Evolutionary conservation across 2,113 vertebrate genomes (phyloP), one percentile per base, ranked within the genome.

Genomic region (Merops nubicus): DNA sequence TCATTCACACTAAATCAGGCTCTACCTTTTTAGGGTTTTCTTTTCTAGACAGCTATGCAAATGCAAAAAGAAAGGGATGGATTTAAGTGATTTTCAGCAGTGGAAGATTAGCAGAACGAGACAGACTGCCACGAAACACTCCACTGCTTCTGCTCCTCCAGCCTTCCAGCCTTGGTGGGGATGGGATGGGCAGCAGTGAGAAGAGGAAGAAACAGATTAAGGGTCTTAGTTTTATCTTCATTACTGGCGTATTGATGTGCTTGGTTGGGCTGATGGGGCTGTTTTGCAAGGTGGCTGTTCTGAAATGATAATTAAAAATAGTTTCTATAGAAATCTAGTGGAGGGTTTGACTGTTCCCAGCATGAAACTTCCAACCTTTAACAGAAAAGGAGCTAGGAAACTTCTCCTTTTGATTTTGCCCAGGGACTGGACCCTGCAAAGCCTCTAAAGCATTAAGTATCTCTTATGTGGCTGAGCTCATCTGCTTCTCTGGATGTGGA

Each of bases 1-100:
- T 98, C 97, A 76, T 96, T 98, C 97, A 96, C 97, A 95, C 95
- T 91, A 67, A 94, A 96, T 97, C 96, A 98, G 95, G 5, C 93
- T 84, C 91, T 97, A 90, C 92, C 96, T 97, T 89, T 95, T 96
- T 40, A 26, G 91, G 89, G 88, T 29, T 94, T 85, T 93, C 93
- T 85, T 89, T 70, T 56, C 56, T 51, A 72, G 97, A 92, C 95
- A 92, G 63, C 96, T 93, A 96, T 93, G 97, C 90, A 97, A 98
- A 98, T 97, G 80, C 51, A 76, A 89, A 70, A 67, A 78, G 98
- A 97, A 97, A 97, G 92, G 95, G 88, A 93, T 97, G 96, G 95
- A 89, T 98, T 98, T 91, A 95, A 98, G 81, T 89, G 91, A 96
- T 96, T 97, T 96, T 91, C 73, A 72, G 88, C 25, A 9, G 43